Base-by-base conservation (phyloP, 2,888 invertebrate species). In the Sturmia bella region DNA sequence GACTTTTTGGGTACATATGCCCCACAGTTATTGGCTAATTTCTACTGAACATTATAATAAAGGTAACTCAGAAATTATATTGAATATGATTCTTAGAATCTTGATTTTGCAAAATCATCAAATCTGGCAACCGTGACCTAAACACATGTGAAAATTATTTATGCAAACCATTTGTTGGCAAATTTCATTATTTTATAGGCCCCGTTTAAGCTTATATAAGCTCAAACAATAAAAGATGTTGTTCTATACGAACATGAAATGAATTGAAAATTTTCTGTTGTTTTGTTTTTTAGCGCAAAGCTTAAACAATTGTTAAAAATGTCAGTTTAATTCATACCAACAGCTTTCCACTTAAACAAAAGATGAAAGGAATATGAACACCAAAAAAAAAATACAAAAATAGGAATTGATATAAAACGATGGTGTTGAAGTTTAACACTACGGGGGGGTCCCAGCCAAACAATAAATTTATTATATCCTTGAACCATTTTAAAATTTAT, bases 381-480 rank as follows among this genome's bases (percentile, higher is more conserved):
- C 37, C 54, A 52, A 70, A 39, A 57, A 64, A 75, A 70, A 56
- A 66, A 39, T 15, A 5, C 1, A 41, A 19, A 57, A 50, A 68
- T 13, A 59, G 52, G 52, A 68, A 68, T 19, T 66, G 0, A 41
- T 21, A 64, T 45, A 17, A 45, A 64, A 61, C 52, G 45, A 66
- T 83, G 83, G 81, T 84, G 84, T 83, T 84, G 83, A 84, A 76
- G 80, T 77, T 77, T 61, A 66, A 80, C 83, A 83, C 84, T 84
- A 80, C 48, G 66, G 83, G 83, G 84, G 81, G 84, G 74, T 81
- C 83, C 17, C 11, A n/a, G 7, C 9, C 24, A 68, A 7, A 52
- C 11, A 37, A 48, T 12, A 57, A 27, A 39, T 27, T 5, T 21
- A 39, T 39, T 59, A 27, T 61, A 43, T 50, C 15, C 15, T 32